Conservation (phyloP, 2,797 vertebrate species). For the Carcharodon carcharias region DNA sequence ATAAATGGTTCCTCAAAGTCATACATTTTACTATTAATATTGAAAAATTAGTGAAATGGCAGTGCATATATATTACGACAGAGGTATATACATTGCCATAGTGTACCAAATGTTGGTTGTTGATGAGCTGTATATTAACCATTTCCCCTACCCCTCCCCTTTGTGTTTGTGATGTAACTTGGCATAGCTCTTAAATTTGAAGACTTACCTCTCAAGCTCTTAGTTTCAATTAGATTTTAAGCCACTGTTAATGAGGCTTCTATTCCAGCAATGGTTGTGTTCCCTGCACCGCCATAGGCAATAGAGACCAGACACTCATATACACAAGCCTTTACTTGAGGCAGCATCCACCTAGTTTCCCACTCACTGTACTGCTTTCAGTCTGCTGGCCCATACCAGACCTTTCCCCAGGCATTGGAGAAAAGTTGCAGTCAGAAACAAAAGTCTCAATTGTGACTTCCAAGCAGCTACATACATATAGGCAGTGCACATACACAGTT, state of each 20-base stretch:
- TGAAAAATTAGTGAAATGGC: slow-evolving; percentile 14
- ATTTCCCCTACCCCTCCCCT: not conserved
- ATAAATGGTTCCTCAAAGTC: not conserved
- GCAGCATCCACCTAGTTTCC: not conserved
- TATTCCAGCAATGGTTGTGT: not conserved
- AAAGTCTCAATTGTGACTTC: slow-evolving; percentile 26
- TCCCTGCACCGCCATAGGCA: not conserved
- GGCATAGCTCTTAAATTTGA: not conserved
- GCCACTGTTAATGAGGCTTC: not conserved
- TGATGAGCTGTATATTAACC: not conserved
- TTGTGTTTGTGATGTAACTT: not conserved
- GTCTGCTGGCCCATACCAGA: not conserved
- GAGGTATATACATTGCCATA: not conserved
- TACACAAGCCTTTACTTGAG: not conserved
- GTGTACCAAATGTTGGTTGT: not conserved
- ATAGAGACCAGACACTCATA: not conserved
- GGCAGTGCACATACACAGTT: not conserved
- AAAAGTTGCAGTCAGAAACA: slow-evolving; percentile 3
- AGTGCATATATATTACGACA: not conserved
- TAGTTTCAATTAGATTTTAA: not conserved
- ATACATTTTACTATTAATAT: not conserved
- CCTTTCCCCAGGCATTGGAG: not conserved
- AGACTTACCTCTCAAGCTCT: not conserved
- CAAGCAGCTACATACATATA: not conserved
- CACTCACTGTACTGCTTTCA: slow-evolving; percentile 14